Evolutionary conservation across 2,797 vertebrate species (phyloP), one percentile per base, ranked within the genome.

Genomic region (Otus scops): DNA sequence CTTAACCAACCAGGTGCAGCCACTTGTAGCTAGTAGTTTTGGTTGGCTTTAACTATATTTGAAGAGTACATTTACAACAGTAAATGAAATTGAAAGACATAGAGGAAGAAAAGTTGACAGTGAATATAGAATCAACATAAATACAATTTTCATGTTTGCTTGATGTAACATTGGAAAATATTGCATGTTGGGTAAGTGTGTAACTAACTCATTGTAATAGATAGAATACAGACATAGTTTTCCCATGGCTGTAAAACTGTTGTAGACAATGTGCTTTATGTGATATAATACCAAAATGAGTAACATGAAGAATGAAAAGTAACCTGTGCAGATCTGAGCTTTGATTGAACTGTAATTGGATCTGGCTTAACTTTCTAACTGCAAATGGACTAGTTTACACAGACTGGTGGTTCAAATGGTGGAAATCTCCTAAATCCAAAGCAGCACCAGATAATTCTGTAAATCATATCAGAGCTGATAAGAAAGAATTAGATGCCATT

Each of bases 291-390:
- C 45, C 64, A 92, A 96, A 95, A 90, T 84, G 45, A 82, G 71
- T 88, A 88, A 84, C 24, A 34, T 63, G 43, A 91, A 79, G 91
- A 91, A 45, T 89, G 54, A 68, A 84, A 67, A 93, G 59, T 89
- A 82, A 81, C 73, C 78, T 91, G 13, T 74, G 24, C 13, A 10
- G 41, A 64, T 90, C 60, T 84, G 57, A 96, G 93, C 86, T 98
- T 96, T 91, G 95, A 97, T 89, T 97, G 96, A 98, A 97, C 95
- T 95, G 93, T 98, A 98, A 97, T 98, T 97, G 95, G 97, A 98
- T 98, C 96, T 98, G 97, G 97, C 97, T 98, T 98, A 98, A 97
- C 95, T 96, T 98, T 95, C 94, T 92, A 96, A 97, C 95, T 98
- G 97, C 95, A 98, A 98, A 97, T 94, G 98, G 63, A 95, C 93